Evolutionary conservation across 1,140 invertebrate genomes (phyloP).

Genomic region (Coboldia fuscipes): DNA sequence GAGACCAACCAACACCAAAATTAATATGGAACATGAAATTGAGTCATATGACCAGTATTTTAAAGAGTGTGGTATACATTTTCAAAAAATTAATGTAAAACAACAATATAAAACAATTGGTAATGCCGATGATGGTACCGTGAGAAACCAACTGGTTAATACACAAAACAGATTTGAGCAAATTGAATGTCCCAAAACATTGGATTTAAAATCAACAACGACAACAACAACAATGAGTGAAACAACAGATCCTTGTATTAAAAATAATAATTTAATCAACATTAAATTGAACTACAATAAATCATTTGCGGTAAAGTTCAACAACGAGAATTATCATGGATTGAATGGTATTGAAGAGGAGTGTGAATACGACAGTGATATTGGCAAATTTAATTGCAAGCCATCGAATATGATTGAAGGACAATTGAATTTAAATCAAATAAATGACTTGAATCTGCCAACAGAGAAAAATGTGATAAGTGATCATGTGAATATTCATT

Average conservation of each 20-base stretch:
- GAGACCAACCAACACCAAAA: conserved; percentile 7
- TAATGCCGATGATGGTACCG: no score
- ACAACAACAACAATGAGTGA: conserved; percentile 6
- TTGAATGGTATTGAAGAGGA: conserved; percentile 3
- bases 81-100: no score
- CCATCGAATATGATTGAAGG: conserved; percentile 4
- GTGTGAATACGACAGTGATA: conserved; percentile 5
- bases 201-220: conserved; percentile 9
- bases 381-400: conserved; percentile 5
- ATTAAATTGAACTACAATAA: no score
- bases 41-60: not conserved
- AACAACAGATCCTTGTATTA: not conserved
- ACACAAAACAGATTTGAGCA: no score
- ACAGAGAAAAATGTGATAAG: not conserved
- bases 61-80: not conserved
- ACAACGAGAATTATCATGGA: not conserved
- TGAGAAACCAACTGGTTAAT: no score
- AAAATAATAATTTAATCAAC: no score
- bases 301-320: no score
- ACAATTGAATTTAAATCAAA: no score
- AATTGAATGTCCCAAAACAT: no score
- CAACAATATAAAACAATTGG: no score
- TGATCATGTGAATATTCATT: not conserved
- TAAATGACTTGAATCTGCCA: not conserved
- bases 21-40: conserved; percentile 2